Evolutionary conservation across 1,140 invertebrate genomes (phyloP).

Genomic region (Hetaerina americana): DNA sequence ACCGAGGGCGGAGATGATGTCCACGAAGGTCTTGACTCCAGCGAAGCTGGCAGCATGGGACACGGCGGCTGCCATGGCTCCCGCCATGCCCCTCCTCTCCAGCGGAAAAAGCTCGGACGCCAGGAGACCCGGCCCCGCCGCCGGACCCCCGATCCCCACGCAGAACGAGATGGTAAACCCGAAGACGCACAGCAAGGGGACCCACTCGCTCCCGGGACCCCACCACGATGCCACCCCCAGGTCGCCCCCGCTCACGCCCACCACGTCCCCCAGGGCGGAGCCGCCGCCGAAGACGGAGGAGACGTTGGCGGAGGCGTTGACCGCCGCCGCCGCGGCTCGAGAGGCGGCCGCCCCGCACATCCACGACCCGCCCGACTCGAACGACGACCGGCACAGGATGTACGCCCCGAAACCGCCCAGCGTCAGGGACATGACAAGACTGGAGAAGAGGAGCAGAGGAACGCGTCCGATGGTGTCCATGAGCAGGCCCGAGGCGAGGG

Average conservation of each 20-base stretch:
- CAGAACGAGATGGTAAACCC: slow-evolving; percentile 55
- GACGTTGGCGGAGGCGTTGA: neutral
- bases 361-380: slow-evolving; percentile 58
- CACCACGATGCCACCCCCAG: slow-evolving; percentile 10
- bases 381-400: slow-evolving; percentile 42
- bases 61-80: slow-evolving; percentile 68
- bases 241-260: neutral
- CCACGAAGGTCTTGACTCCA: slow-evolving; percentile 75
- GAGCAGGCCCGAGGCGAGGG: slow-evolving; percentile 58
- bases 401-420: slow-evolving; percentile 66
- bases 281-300: neutral
- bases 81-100: slow-evolving; percentile 68
- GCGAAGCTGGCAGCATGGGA: slow-evolving; percentile 80
- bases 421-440: slow-evolving; percentile 67
- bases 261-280: neutral
- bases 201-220: slow-evolving; percentile 24
- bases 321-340: slow-evolving; percentile 42
- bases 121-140: slow-evolving; percentile 76
- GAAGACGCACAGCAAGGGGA: slow-evolving; percentile 28
- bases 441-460: slow-evolving; percentile 62
- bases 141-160: slow-evolving; percentile 52
- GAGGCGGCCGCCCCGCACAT: slow-evolving; percentile 63
- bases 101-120: slow-evolving; percentile 79
- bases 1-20: slow-evolving; percentile 59
- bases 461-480: slow-evolving; percentile 66